Evolutionary conservation across 2,113 vertebrate species (phyloP).

Genomic region (Myanophis thanlyinensis): DNA sequence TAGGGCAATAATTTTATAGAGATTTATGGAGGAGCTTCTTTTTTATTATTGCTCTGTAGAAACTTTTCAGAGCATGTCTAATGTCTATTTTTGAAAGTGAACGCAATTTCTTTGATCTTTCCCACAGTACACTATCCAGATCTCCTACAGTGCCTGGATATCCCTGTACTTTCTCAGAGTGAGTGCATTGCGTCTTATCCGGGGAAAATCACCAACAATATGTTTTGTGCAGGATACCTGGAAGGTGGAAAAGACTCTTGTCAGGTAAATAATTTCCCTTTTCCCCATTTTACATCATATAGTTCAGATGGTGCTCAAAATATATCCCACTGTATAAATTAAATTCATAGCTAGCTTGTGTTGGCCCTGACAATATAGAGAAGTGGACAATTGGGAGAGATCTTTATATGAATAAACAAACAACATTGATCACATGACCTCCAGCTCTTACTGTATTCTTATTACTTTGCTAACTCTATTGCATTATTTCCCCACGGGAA

Average conservation of each 20-base stretch:
- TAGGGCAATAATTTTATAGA: background rate
- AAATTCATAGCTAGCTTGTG: no score
- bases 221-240: constrained; percentile 79
- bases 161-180: constrained; percentile 73
- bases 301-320: background rate
- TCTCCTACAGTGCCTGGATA: constrained; percentile 72
- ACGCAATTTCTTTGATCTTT: background rate
- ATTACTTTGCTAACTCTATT: background rate
- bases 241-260: constrained; percentile 83
- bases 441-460: no score
- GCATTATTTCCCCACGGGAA: background rate
- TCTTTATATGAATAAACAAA: background rate
- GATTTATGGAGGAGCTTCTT: background rate
- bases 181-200: constrained; percentile 57
- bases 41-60: background rate
- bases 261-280: constrained; percentile 66
- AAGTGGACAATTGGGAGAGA: no score
- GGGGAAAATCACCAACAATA: constrained; percentile 75
- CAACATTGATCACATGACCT: no score
- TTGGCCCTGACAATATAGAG: no score
- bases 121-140: constrained; percentile 70
- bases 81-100: no score
- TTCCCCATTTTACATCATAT: background rate
- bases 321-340: no score
- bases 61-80: no score